Evolutionary conservation across 2,888 invertebrate species (phyloP), one percentile per base, ranked within the genome.

Genomic region (Ephialtes manifestator): DNA sequence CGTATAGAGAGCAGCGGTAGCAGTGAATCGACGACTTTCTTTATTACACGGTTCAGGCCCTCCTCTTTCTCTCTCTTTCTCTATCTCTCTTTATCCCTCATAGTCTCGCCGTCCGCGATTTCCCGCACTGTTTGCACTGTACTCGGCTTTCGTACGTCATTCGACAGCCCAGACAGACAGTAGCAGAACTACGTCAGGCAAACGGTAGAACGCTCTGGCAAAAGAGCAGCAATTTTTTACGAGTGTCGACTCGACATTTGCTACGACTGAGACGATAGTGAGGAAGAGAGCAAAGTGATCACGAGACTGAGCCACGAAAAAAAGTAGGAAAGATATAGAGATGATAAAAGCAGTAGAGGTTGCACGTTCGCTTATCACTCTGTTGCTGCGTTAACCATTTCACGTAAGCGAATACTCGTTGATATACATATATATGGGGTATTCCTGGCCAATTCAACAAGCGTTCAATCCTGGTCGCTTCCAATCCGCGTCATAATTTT

Each of bases 321-420:
- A 70, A 63, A 51, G 48, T 79, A 53, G 51, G 58, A 60, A 18
- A 83, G 46, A 74, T 68, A 39, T 48, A 78, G 67, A 77, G n/a
- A 65, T n/a, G 20, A 35, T 53, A 72, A 24, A 76, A 43, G 71
- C 76, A 48, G 76, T 68, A 79, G 81, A 83, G 82, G 70, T 75
- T 28, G 83, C 20, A 20, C 18, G 20, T 39, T 65, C 39, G 39
- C 83, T 88, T 88, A 81, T 88, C 88, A 83, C 84, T 78, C 80
- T 46, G 65, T 85, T 88, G 88, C 88, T 83, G 87, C 87, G 85
- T 71, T 88, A 83, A 88, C 83, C 83, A 74, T 87, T 88, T 87
- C 80, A 81, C 83, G 83, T 85, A 68, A 77, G 81, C 71, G 70
- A 74, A 74, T 75, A 48, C 53, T 24, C 83, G 24, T 53, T 20